These are phyloP conservation scores for Spea multiplicata DNA, from an alignment of 2,113 vertebrate species.

Conservation along the genomic window DNA sequence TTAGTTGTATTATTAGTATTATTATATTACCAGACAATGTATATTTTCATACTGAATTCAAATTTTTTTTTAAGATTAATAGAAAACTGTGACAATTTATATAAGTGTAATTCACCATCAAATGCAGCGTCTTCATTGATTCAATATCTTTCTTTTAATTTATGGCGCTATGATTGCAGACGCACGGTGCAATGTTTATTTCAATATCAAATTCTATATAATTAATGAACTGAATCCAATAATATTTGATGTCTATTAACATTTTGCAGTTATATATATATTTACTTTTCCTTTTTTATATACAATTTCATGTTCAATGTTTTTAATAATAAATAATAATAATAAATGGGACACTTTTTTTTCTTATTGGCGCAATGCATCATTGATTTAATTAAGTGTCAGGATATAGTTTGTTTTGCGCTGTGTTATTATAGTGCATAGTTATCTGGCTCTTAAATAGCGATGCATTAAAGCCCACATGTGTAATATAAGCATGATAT, in stretches of 20 bases:
- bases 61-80: too few relatives aligned
- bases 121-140: too few relatives aligned
- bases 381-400: constrained; percentile 41
- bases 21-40: too few relatives aligned
- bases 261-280: constrained; percentile 1
- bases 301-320: background rate
- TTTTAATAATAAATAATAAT: constrained; percentile 11
- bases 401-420: constrained; percentile 26
- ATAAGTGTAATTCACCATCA: too few relatives aligned
- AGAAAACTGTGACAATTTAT: too few relatives aligned
- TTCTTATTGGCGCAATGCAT: constrained; percentile 30
- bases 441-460: constrained; percentile 31
- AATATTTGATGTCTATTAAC: constrained; percentile 16
- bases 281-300: too few relatives aligned
- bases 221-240: constrained; percentile 34
- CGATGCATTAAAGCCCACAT: constrained; percentile 12
- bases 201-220: background rate
- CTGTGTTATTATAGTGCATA: constrained; percentile 31
- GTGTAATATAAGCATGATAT: constrained; percentile 23
- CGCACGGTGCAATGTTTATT: too few relatives aligned
- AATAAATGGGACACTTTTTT: constrained; percentile 29
- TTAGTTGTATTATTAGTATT: too few relatives aligned
- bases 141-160: too few relatives aligned
- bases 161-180: too few relatives aligned
- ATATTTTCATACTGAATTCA: too few relatives aligned